Evolutionary conservation across 1,140 invertebrate species (phyloP), one percentile per base, ranked within the genome.

Genomic region (Nasonia vitripennis): DNA sequence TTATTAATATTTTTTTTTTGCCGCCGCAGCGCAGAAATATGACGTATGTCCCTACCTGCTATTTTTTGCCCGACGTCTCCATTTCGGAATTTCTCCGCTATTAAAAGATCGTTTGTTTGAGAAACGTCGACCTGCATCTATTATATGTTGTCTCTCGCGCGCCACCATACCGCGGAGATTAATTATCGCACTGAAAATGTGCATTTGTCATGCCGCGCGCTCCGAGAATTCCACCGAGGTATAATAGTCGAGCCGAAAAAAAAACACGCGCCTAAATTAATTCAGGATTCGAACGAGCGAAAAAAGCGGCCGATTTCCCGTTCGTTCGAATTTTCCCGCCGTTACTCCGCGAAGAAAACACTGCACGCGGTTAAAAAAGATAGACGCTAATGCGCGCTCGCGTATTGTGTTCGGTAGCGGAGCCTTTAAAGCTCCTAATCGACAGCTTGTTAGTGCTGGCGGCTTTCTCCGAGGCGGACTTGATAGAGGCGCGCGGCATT

Each of bases 371-470:
- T 23, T 77, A 75, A 17, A 48, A 77, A 78, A 78, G 81, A 48
- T 67, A 5, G 74, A 83, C 55, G 81, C 74, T 68, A 78, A 83
- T 83, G 74, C 37, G 10, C 6, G 41, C 41, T 5, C n/a, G 27
- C 9, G 31, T 14, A 68, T 41, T 68, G 78, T 83, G 73, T 10
- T 17, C 41, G 20, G 68, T 10, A n/a, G 20, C 34, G 68, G 14
- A 17, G 48, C 37, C 62, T 83, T 84, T 84, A 79, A 84, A 84
- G 41, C 77, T 73, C 73, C 70, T 85, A 85, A 85, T 81, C 84
- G 78, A 85, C 84, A 85, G 84, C 78, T 85, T 81, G 78, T 85
- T 81, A 85, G 84, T 48, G 75, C 23, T 20, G 48, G 27, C 37
- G 78, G 48, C 78, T 81, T 74, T 80, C 48, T 80, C 51, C 12